Evolutionary conservation across 1,140 invertebrate genomes (phyloP).

Genomic region (Hylyphantes graminicola): DNA sequence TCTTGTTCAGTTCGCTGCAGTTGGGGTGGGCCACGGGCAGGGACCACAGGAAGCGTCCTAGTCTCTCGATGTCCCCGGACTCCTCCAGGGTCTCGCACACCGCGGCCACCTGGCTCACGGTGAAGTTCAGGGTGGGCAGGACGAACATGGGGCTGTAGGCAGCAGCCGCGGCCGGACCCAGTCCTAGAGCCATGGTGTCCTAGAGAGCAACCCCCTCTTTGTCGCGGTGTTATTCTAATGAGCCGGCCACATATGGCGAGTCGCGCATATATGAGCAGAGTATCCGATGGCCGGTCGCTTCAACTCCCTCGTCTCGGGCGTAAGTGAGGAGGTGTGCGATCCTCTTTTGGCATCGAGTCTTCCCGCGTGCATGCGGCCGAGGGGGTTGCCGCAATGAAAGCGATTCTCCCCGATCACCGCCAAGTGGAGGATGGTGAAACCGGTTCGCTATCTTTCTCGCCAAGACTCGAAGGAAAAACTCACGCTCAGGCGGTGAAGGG

Average conservation of each 20-base stretch:
- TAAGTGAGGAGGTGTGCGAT: conserved; percentile 61
- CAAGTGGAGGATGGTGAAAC: conserved; percentile 39
- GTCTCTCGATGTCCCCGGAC: conserved; percentile 93
- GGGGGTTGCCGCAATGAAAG: conserved; percentile 56
- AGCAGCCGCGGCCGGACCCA: conserved; percentile 49
- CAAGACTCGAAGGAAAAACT: neutral
- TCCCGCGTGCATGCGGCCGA: conserved; percentile 51
- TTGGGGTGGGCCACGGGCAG: conserved; percentile 92
- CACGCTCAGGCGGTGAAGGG: too few relatives aligned
- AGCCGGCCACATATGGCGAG: neutral
- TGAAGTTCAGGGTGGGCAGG: conserved; percentile 61
- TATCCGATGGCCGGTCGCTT: conserved; percentile 31
- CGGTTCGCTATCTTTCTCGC: conserved; percentile 26
- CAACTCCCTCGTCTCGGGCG: conserved; percentile 54
- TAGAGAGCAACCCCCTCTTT: conserved; percentile 6
- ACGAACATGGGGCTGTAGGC: conserved; percentile 60
- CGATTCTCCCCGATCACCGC: conserved; percentile 46
- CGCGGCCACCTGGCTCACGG: conserved; percentile 84
- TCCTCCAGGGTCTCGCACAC: conserved; percentile 99
- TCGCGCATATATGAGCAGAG: neutral
- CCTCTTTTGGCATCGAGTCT: conserved; percentile 53
- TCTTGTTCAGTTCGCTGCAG: conserved; percentile 91
- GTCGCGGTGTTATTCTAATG: neutral
- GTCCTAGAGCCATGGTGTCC: conserved; percentile 55
- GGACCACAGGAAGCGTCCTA: conserved; percentile 96